Percentiles rank a stretch among this genome's conserved stretches.
phyloP scores from a whole-genome alignment of 2,797 vertebrate genomes.

The Acestrorhynchus altus region DNA sequence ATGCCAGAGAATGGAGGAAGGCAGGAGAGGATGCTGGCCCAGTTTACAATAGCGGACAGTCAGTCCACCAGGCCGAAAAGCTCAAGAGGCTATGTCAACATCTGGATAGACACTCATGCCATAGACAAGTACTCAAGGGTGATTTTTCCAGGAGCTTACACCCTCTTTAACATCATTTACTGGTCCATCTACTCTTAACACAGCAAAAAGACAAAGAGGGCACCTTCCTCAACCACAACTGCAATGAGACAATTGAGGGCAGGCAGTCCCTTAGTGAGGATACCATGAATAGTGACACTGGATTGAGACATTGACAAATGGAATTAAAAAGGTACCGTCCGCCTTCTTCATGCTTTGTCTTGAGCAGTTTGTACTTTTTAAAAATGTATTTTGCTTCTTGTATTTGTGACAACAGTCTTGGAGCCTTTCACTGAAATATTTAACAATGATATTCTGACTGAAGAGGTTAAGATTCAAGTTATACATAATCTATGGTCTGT shows the following conservation, averaged over 20 bases:
- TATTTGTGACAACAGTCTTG: not conserved
- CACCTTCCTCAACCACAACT: not conserved
- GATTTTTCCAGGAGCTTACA: constrained; percentile 93
- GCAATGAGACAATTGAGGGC: not conserved
- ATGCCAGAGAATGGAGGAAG: constrained; percentile 86
- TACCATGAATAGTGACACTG: not conserved
- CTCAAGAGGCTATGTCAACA: constrained; percentile 85
- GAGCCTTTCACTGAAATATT: not conserved
- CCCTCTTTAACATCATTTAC: constrained; percentile 97
- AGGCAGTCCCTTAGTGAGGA: not conserved
- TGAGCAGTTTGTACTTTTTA: constrained; percentile 48
- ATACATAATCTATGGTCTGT: not conserved
- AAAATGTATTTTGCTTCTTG: not conserved
- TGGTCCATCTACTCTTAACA: constrained; percentile 94
- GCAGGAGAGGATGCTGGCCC: constrained; percentile 87
- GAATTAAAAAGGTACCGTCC: constrained; percentile 8
- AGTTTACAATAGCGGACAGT: constrained; percentile 84
- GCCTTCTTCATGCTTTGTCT: constrained; percentile 73
- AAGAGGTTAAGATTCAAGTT: too few species aligned
- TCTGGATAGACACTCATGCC: constrained; percentile 92
- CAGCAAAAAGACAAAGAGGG: not conserved
- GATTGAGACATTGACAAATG: not conserved
- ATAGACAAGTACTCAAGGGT: constrained; percentile 97
- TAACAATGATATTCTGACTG: too few species aligned
- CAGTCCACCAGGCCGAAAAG: constrained; percentile 80